Base-by-base conservation (phyloP, 1,140 invertebrate genomes). In the Portunus trituberculatus region DNA sequence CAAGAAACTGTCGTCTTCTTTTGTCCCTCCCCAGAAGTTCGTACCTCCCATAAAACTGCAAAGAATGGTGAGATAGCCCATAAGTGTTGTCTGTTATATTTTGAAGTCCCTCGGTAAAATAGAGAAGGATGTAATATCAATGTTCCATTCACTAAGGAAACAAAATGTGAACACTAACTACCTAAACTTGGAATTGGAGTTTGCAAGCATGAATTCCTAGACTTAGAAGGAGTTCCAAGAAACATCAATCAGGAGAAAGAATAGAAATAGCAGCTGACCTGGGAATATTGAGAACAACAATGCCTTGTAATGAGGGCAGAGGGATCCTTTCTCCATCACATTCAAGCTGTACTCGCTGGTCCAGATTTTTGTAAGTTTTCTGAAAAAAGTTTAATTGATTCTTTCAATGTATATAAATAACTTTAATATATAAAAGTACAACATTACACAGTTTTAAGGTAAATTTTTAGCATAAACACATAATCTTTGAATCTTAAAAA, bases 11-110 rank as follows among this genome's bases (percentile, higher is more conserved):
- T 99, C 98, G 96, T 99, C 98, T 96, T 98, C 98, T 97, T 99
- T 98, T 8, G 98, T 98, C 2, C 98, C 98, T 94, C 99, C 99
- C 99, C 99, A 99, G 97, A 99, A 99, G 97, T 99, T 99, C n/a
- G 99, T 99, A 52, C 99, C 99, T 12, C 99, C 99, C 98, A 99
- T 99, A 97, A 99, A 99, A 96, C 99, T 98, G 96, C 16, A 96
- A 82, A 95, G 96, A 93, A 95, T 28, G 76, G 39, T 25, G 4
- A 94, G 91, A 48, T 3, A 94, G 86, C 83, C 67, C 32, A 4
- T 88, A 46, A 95, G 91, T 93, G 4, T 83, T 82, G 14, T 39
- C 82, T 92, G 28, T 20, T 82, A 67, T 28, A 32, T 29, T 28
- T 52, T 92, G 14, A 76, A 76, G 87, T 4, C 39, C 39, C 31